These are phyloP conservation scores for Heliconius melpomene DNA, from an alignment of 1,140 invertebrate genomes.

Conservation along the genomic window DNA sequence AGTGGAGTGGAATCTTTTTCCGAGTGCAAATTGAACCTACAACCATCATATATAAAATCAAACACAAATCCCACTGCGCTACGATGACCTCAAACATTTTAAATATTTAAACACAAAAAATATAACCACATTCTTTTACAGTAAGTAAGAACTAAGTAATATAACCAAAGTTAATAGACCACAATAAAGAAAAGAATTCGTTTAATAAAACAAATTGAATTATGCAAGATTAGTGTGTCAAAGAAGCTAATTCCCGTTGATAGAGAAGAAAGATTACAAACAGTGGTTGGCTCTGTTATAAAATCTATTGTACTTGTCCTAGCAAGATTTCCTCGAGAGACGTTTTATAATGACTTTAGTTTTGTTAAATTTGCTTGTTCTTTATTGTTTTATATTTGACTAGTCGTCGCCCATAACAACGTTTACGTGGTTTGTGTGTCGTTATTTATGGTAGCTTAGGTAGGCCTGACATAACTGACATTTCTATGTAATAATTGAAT, in stretches of 20 bases:
- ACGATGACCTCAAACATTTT: no score
- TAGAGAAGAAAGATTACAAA: slow-evolving; percentile 28
- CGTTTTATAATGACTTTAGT: slow-evolving; percentile 25
- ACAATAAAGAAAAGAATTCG: neutral
- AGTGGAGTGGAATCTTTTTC: no score
- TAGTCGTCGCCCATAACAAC: no score
- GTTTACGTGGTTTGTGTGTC: no score
- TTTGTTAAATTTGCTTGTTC: slow-evolving; percentile 14
- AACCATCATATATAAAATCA: no score
- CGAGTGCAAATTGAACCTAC: no score
- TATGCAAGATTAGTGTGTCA: slow-evolving; percentile 25
- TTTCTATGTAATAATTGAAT: no score
- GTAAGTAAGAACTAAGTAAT: neutral
- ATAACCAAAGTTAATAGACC: neutral
- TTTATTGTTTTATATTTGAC: neutral
- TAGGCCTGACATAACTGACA: no score
- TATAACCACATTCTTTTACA: neutral
- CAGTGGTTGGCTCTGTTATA: neutral
- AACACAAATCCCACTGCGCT: no score
- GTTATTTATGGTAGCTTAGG: no score
- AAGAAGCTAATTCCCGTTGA: slow-evolving; percentile 29
- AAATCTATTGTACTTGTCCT: slow-evolving; percentile 22
- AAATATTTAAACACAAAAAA: neutral
- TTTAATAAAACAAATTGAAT: slow-evolving; percentile 12
- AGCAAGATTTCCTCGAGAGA: slow-evolving; percentile 8